Conservation (phyloP, 2,888 invertebrate species). For the Acrobasis consociella region DNA sequence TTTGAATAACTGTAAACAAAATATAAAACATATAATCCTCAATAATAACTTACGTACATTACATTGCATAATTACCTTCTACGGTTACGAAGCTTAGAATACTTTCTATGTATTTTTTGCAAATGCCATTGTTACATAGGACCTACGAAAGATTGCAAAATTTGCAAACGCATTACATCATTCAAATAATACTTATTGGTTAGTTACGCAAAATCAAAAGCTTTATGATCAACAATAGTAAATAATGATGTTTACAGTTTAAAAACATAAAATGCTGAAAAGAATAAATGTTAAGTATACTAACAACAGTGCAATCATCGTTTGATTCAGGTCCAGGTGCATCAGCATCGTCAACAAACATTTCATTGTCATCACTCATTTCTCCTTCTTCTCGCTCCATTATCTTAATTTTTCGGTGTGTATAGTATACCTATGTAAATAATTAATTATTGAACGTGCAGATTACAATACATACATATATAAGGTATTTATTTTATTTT, state of each 20-base stretch:
- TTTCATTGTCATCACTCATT: conserved; percentile 75
- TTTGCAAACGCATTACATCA: too few relatives aligned
- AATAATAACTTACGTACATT: not conserved
- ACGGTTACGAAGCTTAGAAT: too few relatives aligned
- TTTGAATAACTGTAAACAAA: conserved; percentile 55
- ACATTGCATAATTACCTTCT: too few relatives aligned
- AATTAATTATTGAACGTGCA: too few relatives aligned
- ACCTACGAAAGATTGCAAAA: too few relatives aligned
- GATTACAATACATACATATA: too few relatives aligned
- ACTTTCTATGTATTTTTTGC: too few relatives aligned
- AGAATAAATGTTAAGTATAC: conserved; percentile 30
- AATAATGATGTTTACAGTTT: not conserved
- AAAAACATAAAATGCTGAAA: conserved; percentile 4
- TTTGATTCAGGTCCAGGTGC: conserved; percentile 37
- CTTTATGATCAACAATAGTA: too few relatives aligned
- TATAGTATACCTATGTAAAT: not conserved
- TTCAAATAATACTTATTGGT: too few relatives aligned
- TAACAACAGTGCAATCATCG: conserved; percentile 54
- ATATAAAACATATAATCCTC: not conserved
- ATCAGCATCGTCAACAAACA: conserved; percentile 59
- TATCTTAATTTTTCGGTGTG: conserved; percentile 20
- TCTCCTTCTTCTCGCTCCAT: conserved; percentile 77
- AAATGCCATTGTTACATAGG: too few relatives aligned
- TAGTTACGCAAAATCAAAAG: too few relatives aligned
- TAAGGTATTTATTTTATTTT: too few relatives aligned